Evolutionary conservation across 2,797 vertebrate species (phyloP).

Genomic region (Xyrichtys novacula): DNA sequence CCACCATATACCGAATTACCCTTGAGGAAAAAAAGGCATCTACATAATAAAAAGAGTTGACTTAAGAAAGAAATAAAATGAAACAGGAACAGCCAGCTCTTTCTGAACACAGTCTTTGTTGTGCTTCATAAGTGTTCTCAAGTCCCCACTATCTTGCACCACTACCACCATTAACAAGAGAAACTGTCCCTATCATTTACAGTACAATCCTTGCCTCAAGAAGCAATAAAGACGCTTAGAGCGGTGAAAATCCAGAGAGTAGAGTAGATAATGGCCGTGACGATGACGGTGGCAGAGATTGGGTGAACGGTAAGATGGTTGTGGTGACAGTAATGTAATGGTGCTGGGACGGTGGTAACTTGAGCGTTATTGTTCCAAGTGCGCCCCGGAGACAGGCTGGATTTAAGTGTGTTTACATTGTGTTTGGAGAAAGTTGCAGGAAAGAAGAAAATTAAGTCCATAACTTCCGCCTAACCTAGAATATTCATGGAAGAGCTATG

Average conservation of each 20-base stretch:
- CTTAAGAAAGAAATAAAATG: not conserved
- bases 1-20: not conserved
- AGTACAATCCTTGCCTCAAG: not conserved
- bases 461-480: conserved; percentile 33
- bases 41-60: not conserved
- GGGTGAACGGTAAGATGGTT: not conserved
- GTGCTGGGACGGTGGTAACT: not conserved
- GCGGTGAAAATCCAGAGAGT: not conserved
- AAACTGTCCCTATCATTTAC: conserved; percentile 3
- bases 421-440: conserved; percentile 5
- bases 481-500: conserved; percentile 34
- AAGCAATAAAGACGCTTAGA: conserved; percentile 13
- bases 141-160: not conserved
- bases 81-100: not conserved
- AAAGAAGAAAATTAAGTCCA: conserved; percentile 46
- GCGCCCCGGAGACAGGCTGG: not conserved
- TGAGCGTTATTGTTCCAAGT: not conserved
- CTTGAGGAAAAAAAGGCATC: not conserved
- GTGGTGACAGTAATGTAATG: not conserved
- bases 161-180: not conserved
- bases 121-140: conserved; percentile 2
- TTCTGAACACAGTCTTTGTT: not conserved
- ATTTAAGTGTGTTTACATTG: conserved; percentile 10
- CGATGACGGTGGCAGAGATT: not conserved
- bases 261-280: conserved; percentile 1